Percentiles rank a stretch among this genome's conserved stretches.
Conservation (phyloP, 1,140 invertebrate genomes). For the Macrocentrus cingulum region DNA sequence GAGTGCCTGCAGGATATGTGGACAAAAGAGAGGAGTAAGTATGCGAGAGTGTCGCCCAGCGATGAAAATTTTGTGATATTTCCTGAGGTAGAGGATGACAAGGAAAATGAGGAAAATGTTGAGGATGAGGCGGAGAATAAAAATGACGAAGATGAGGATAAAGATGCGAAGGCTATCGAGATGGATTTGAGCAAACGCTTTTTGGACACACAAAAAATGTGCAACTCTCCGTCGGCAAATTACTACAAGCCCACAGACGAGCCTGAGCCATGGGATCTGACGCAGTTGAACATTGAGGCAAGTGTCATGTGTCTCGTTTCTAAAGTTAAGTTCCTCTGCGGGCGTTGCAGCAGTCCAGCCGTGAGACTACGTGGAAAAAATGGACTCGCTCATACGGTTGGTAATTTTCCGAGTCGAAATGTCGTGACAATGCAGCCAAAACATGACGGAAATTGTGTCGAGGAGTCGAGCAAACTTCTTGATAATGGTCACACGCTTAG, state of each 20-base stretch:
- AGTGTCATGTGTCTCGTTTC: conserved; percentile 84
- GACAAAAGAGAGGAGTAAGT: conserved; percentile 53
- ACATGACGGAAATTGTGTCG: conserved; percentile 47
- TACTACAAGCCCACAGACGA: conserved; percentile 82
- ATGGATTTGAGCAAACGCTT: conserved; percentile 58
- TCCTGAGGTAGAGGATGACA: conserved; percentile 52
- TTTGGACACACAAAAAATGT: conserved; percentile 74
- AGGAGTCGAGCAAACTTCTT: conserved; percentile 51
- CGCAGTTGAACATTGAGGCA: conserved; percentile 86
- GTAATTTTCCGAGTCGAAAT: conserved; percentile 38
- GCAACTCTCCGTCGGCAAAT: conserved; percentile 75
- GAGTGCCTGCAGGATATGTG: conserved; percentile 64
- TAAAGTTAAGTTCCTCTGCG: conserved; percentile 77
- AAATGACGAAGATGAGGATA: conserved; percentile 30
- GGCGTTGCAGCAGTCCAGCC: conserved; percentile 71
- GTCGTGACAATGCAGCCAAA: conserved; percentile 57
- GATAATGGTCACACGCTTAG: conserved; percentile 32
- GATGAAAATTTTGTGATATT: conserved; percentile 55
- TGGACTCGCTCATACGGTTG: conserved; percentile 48
- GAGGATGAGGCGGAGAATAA: conserved; percentile 19
- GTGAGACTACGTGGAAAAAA: conserved; percentile 63
- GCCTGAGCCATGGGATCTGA: conserved; percentile 86
- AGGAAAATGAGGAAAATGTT: conserved; percentile 26
- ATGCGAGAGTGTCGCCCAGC: conserved; percentile 12
- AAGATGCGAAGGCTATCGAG: conserved; percentile 14